A percentile compares a stretch with the other conserved stretches of the same genome.
These are phyloP conservation scores for Diabrotica virgifera DNA, from an alignment of 1,140 invertebrate species.

Conservation along the genomic window DNA sequence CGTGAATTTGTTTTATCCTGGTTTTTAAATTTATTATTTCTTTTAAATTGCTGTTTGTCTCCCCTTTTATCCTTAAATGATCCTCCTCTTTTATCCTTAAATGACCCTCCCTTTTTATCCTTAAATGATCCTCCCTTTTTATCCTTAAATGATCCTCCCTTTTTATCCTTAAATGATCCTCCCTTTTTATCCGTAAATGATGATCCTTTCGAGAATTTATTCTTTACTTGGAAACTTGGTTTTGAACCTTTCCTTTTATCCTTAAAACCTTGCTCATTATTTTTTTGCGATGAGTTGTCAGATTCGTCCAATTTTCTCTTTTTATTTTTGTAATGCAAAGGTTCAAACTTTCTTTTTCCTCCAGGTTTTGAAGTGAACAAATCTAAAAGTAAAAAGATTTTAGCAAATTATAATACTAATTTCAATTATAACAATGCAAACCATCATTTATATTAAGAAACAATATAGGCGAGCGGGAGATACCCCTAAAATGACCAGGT, in stretches of 20 bases:
- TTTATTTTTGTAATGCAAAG: slow-evolving; percentile 23
- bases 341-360: slow-evolving; percentile 22
- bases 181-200: background rate
- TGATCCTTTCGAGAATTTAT: background rate
- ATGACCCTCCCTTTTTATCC: background rate
- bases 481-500: too few relatives aligned
- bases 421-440: too few relatives aligned
- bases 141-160: background rate
- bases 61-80: background rate
- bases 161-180: background rate
- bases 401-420: too few relatives aligned
- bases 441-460: too few relatives aligned
- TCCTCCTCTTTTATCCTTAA: background rate
- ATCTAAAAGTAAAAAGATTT: slow-evolving; percentile 22
- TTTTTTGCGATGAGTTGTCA: background rate
- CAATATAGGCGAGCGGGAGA: too few relatives aligned
- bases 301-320: slow-evolving; percentile 4
- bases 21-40: slow-evolving; percentile 17
- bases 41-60: slow-evolving; percentile 7
- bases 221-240: background rate
- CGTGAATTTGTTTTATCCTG: slow-evolving; percentile 30
- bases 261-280: background rate
- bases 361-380: slow-evolving; percentile 23
- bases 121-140: background rate
- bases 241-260: slow-evolving; percentile 14